A percentile compares a stretch with the other conserved stretches of the same genome.
phyloP scores from a whole-genome alignment of 2,888 invertebrate genomes.

The Ectemnius lituratus region DNA sequence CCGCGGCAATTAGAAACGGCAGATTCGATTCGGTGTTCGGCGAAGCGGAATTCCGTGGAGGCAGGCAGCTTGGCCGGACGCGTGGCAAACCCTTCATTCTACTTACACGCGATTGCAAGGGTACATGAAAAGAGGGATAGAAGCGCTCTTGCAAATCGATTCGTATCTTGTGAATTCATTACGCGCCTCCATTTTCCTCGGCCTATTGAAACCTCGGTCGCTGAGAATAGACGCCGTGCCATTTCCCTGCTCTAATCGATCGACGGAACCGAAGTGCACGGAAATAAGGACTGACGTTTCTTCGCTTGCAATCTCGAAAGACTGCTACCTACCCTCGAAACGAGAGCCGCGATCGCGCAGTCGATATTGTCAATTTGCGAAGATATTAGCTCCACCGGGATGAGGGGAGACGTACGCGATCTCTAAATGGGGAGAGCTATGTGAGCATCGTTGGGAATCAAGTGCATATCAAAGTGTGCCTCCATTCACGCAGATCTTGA shows the following conservation, averaged over 20 bases:
- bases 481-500: neutral
- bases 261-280: constrained; percentile 48
- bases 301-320: constrained; percentile 42
- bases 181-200: constrained; percentile 61
- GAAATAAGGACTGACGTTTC: constrained; percentile 55
- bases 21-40: constrained; percentile 8
- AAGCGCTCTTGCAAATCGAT: constrained; percentile 52
- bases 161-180: constrained; percentile 65
- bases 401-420: constrained; percentile 16
- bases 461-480: neutral
- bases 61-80: constrained; percentile 17
- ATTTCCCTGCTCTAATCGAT: constrained; percentile 58
- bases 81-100: constrained; percentile 24
- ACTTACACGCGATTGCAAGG: constrained; percentile 27
- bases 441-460: constrained; percentile 23
- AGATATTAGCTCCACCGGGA: constrained; percentile 31
- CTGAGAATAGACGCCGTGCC: constrained; percentile 26
- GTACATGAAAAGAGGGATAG: too few relatives aligned
- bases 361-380: constrained; percentile 43
- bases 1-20: constrained; percentile 52
- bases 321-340: constrained; percentile 30
- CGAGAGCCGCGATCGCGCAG: constrained; percentile 14
- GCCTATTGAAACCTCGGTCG: constrained; percentile 50
- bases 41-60: constrained; percentile 34
- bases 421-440: constrained; percentile 21